Evolutionary conservation across 2,888 invertebrate genomes (phyloP).

Genomic region (Pseudoips prasinana): DNA sequence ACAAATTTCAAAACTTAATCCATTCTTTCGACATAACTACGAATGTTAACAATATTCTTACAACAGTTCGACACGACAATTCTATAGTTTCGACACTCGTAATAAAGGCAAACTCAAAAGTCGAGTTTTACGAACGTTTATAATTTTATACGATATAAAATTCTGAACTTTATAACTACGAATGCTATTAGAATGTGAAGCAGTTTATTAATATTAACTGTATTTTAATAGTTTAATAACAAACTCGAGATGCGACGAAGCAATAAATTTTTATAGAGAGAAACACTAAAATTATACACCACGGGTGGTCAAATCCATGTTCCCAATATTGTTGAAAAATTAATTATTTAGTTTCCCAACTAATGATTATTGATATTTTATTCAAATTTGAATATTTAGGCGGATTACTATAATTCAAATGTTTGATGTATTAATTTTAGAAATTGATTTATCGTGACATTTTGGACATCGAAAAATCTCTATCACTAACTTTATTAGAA

Average conservation of each 20-base stretch:
- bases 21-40: conserved; percentile 17
- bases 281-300: conserved; percentile 47
- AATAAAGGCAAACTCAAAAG: conserved; percentile 18
- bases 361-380: conserved; percentile 26
- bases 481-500: conserved; percentile 12
- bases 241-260: conserved; percentile 46
- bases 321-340: conserved; percentile 17
- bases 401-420: conserved; percentile 17
- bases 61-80: conserved; percentile 23
- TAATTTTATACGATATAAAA: conserved; percentile 34
- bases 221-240: conserved; percentile 62
- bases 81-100: conserved; percentile 16
- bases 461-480: conserved; percentile 22
- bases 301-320: conserved; percentile 51
- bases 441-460: conserved; percentile 9
- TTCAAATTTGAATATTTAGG: conserved; percentile 18
- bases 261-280: conserved; percentile 67
- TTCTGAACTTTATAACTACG: conserved; percentile 43
- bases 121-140: conserved; percentile 22
- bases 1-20: conserved; percentile 12
- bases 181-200: conserved; percentile 36
- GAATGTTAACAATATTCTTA: conserved; percentile 26
- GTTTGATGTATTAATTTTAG: conserved; percentile 27
- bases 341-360: conserved; percentile 29
- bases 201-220: conserved; percentile 58